Percentiles rank a stretch among this genome's conserved stretches.
phyloP scores from a whole-genome alignment of 1,140 invertebrate genomes.

The Hetaerina americana region DNA sequence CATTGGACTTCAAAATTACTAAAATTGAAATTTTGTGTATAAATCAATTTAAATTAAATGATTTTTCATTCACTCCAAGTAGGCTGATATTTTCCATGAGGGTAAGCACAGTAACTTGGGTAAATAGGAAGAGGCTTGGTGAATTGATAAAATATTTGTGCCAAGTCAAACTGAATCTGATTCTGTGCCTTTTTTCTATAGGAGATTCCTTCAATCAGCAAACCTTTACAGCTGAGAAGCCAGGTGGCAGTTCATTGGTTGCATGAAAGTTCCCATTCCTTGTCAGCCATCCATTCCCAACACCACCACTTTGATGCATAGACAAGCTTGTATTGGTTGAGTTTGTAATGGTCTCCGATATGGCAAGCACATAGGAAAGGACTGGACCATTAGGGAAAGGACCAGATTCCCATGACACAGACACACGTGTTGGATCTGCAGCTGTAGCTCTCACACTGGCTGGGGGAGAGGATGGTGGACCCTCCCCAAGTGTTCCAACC shows the following conservation, averaged over 20 bases:
- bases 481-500: constrained; percentile 61
- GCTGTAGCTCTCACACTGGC: constrained; percentile 58
- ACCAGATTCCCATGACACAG: constrained; percentile 76
- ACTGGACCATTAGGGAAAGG: constrained; percentile 75
- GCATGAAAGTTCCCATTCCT: neutral
- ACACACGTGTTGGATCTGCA: constrained; percentile 68
- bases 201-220: constrained; percentile 8
- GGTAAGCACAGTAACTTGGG: too few species aligned
- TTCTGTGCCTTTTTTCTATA: too few species aligned
- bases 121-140: too few species aligned
- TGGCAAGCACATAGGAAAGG: constrained; percentile 59
- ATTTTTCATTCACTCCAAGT: too few species aligned
- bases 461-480: constrained; percentile 57
- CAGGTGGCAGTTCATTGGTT: constrained; percentile 19
- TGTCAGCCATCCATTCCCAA: neutral
- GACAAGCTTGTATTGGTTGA: neutral
- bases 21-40: too few species aligned
- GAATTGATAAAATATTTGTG: too few species aligned
- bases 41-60: too few species aligned
- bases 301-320: neutral
- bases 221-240: constrained; percentile 47
- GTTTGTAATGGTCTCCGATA: neutral
- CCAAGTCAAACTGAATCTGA: too few species aligned
- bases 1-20: too few species aligned
- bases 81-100: too few species aligned